Evolutionary conservation across 2,113 vertebrate species (phyloP), one percentile per base, ranked within the genome.

Genomic region (Campylomormyrus numenius): DNA sequence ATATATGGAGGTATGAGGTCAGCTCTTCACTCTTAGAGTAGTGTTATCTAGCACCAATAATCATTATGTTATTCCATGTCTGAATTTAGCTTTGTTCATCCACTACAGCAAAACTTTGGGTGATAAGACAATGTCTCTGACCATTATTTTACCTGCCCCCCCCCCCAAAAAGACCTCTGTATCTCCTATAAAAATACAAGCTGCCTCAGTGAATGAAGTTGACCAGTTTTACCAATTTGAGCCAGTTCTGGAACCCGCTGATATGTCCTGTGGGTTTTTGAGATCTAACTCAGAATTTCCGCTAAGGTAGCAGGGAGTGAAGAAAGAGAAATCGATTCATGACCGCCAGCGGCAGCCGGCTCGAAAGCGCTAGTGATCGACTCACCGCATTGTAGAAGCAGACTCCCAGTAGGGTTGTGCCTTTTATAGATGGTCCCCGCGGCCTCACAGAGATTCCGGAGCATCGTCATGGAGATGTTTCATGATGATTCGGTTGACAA

Each of bases 381-480:
- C 84, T 85, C 19, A 50, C 21, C 21, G 24, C 24, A n/a, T 48
- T 85, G 83, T 85, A 48, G 24, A 85, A 13, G 45, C 45, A 48
- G 84, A 48, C 6, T 85, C 46, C 24, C 24, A n/a, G 42, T 77
- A 85, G 42, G 84, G 9, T 11, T n/a, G 42, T 48, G 19, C 24
- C 42, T 85, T 84, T 46, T 46, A 5, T 24, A 84, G 21, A 84
- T 45, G 35, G 17, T 84, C 84, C 84, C 42, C 21, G 21, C 3
- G 1, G 21, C 84, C 21, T 24, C 17, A 48, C 45, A 62, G 86
- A 89, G 42, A 87, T 13, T 46, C 45, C 13, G 15, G 27, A 80
- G 83, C 45, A 39, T 66, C 35, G 52, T 87, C 88, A 91, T 88
- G 85, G 89, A 89, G 85, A 89, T 27, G 35, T 88, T 91, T 74